Evolutionary conservation across 2,113 vertebrate genomes (phyloP).

Genomic region (Ophiodon elongatus): DNA sequence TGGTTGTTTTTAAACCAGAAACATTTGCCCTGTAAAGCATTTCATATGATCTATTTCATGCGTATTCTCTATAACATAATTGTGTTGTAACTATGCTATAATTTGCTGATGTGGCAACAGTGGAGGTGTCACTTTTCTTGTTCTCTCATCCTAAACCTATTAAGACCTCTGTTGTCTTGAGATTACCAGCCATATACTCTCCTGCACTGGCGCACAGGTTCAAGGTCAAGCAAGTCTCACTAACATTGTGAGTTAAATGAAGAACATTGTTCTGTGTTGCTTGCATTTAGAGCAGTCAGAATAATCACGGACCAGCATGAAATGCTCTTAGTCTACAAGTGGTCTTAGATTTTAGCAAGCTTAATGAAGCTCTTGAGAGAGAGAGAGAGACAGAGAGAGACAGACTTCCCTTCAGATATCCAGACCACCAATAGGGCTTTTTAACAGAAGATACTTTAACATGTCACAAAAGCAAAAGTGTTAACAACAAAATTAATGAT

Average conservation of each 20-base stretch:
- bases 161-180: neutral
- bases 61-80: neutral
- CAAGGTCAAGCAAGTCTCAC: neutral
- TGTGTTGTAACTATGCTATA: neutral
- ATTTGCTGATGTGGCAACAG: neutral
- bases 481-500: neutral
- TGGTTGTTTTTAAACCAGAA: neutral
- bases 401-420: no score
- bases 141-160: neutral
- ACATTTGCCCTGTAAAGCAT: neutral
- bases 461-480: neutral
- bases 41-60: neutral
- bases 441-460: neutral
- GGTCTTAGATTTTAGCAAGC: neutral
- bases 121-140: neutral
- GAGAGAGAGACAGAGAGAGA: no score
- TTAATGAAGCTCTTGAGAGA: neutral
- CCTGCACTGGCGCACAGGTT: no score
- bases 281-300: neutral
- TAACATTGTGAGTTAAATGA: neutral
- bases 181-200: neutral
- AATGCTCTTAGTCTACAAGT: neutral
- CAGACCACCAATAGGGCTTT: neutral
- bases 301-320: neutral
- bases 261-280: neutral